Evolutionary conservation across 2,113 vertebrate species (phyloP).

Genomic region (Anhinga anhinga): DNA sequence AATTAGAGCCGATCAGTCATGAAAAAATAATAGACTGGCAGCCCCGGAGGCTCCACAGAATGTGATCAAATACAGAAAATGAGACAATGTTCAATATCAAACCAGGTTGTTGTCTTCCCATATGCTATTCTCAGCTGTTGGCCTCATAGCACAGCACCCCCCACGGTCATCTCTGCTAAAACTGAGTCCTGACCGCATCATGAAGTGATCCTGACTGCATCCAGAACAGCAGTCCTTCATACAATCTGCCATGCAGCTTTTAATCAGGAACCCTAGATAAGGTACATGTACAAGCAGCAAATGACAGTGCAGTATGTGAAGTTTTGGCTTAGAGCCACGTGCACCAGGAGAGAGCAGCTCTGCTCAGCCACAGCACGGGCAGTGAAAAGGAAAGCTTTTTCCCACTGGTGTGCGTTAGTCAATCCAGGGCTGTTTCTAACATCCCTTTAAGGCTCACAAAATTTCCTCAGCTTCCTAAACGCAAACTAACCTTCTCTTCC

Average conservation of each 20-base stretch:
- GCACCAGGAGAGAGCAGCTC: neutral
- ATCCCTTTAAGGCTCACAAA: neutral
- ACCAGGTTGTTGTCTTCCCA: neutral
- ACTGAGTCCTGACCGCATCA: neutral
- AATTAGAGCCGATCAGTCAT: neutral
- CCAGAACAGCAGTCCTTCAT: neutral
- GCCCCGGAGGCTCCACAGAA: neutral
- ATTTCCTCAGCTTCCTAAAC: neutral
- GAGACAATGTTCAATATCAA: neutral
- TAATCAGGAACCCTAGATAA: neutral
- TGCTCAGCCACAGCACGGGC: neutral
- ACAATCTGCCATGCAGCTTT: neutral
- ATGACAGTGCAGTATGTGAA: neutral
- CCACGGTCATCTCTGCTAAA: neutral
- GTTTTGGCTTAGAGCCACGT: rapidly evolving
- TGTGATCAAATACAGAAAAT: neutral
- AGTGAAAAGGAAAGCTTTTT: neutral
- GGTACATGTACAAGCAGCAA: neutral
- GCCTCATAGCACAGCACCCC: neutral
- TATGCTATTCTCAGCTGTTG: neutral
- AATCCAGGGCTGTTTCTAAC: neutral
- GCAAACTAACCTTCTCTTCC: neutral
- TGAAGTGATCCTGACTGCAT: neutral
- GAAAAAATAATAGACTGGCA: neutral
- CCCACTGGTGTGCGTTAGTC: neutral